phyloP scores from a whole-genome alignment of 1,140 invertebrate genomes.

The Amphibalanus amphitrite region DNA sequence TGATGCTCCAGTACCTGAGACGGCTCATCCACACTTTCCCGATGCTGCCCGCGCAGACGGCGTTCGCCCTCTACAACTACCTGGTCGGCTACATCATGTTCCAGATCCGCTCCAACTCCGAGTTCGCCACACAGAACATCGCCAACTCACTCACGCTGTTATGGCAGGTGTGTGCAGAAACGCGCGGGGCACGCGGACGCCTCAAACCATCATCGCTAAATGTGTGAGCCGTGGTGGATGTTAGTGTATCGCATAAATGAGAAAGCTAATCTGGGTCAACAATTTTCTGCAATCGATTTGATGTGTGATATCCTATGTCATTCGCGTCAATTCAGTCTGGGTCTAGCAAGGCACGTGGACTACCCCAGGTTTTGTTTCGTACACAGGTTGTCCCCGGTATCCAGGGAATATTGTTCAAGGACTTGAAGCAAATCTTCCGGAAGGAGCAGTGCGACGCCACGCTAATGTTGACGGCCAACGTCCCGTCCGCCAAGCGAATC shows the following conservation, averaged over 20 bases:
- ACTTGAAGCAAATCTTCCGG: slow-evolving; percentile 92
- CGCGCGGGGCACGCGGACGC: too few species aligned
- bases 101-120: slow-evolving; percentile 85
- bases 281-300: too few species aligned
- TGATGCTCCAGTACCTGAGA: slow-evolving; percentile 80
- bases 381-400: slow-evolving; percentile 74
- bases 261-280: too few species aligned
- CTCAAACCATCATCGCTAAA: too few species aligned
- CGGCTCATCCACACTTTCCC: slow-evolving; percentile 60
- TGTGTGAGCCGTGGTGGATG: too few species aligned
- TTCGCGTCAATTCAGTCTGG: too few species aligned
- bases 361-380: too few species aligned
- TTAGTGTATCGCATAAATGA: too few species aligned
- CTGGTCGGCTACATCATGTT: slow-evolving; percentile 99
- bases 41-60: slow-evolving; percentile 37
- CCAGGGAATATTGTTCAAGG: slow-evolving; percentile 98
- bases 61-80: slow-evolving; percentile 97
- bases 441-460: slow-evolving; percentile 99
- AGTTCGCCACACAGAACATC: slow-evolving; percentile 81
- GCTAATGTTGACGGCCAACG: slow-evolving; percentile 91
- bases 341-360: too few species aligned
- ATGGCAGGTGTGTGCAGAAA: slow-evolving; percentile 83
- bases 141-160: slow-evolving; percentile 82
- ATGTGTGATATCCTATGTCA: too few species aligned
- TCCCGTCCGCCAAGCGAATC: slow-evolving; percentile 97